These are phyloP conservation scores for Drosophila littoralis DNA, from an alignment of 1,140 invertebrate species.

Conservation along the genomic window DNA sequence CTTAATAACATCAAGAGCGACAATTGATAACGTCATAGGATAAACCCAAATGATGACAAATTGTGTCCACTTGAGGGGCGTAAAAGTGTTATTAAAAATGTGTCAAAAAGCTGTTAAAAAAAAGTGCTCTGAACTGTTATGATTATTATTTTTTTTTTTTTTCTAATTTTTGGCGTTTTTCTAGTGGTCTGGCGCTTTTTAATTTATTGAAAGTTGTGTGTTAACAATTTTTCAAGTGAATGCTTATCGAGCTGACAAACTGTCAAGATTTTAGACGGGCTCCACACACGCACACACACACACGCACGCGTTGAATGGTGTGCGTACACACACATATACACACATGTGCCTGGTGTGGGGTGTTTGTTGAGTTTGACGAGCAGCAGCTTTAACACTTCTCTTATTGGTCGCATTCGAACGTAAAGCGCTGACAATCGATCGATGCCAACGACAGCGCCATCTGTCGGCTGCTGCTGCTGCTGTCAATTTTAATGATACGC, in stretches of 20 bases:
- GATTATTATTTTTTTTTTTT: conserved; percentile 20
- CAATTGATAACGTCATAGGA: conserved; percentile 1
- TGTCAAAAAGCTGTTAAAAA: conserved; percentile 22
- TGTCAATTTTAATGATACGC: conserved; percentile 75
- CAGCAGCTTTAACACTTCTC: conserved; percentile 15
- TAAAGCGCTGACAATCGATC: conserved; percentile 43
- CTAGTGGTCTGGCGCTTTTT: conserved; percentile 35
- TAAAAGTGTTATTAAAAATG: conserved; percentile 24
- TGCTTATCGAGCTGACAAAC: conserved; percentile 67
- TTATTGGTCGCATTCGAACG: not conserved
- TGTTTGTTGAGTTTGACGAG: not conserved
- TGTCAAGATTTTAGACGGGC: conserved; percentile 59
- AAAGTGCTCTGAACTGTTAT: conserved; percentile 61
- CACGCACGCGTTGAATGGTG: not conserved
- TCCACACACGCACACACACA: conserved; percentile 16
- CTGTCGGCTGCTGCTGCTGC: conserved; percentile 54
- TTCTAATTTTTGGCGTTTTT: conserved; percentile 23
- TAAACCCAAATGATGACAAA: conserved; percentile 22
- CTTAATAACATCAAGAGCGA: not conserved
- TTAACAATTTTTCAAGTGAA: conserved; percentile 59
- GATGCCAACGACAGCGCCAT: conserved; percentile 65
- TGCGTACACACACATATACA: conserved; percentile 3
- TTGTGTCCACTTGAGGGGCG: conserved; percentile 28
- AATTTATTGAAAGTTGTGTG: conserved; percentile 54
- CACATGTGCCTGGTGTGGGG: not conserved